Evolutionary conservation across 2,797 vertebrate species (phyloP).

Genomic region (Orientallactaga sibirica): DNA sequence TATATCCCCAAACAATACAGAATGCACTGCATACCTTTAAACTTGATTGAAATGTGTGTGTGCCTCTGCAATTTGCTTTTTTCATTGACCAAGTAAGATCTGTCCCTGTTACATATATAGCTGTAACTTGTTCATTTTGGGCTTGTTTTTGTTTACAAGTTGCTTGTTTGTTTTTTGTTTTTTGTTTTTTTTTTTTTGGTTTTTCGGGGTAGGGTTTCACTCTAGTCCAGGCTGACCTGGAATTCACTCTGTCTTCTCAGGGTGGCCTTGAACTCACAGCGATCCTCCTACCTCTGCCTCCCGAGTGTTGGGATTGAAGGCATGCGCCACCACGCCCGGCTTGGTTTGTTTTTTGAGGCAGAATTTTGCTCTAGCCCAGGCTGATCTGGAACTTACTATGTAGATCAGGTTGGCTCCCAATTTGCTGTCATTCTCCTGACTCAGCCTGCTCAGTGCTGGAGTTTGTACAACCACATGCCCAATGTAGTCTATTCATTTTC

Average conservation of each 20-base stretch:
- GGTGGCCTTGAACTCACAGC: too few species aligned
- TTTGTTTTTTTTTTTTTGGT: background rate
- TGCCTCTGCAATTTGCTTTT: conserved; percentile 42
- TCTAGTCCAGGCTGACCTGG: background rate
- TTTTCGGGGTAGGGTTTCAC: background rate
- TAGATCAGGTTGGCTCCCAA: background rate
- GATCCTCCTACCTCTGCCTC: too few species aligned
- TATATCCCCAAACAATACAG: background rate
- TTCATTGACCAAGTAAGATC: conserved; percentile 36
- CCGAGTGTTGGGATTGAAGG: too few species aligned
- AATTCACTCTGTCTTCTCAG: background rate
- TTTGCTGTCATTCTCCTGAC: background rate
- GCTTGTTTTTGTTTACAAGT: too few species aligned
- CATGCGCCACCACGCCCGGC: too few species aligned
- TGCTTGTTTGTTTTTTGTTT: background rate
- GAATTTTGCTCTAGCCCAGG: background rate
- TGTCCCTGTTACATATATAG: background rate
- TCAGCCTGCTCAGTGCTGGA: background rate
- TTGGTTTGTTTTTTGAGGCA: too few species aligned
- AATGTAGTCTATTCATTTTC: conserved; percentile 19
- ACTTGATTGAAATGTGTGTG: conserved; percentile 9
- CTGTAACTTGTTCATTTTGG: conserved; percentile 21
- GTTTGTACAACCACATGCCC: background rate
- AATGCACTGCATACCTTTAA: conserved; percentile 31
- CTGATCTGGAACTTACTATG: background rate